Conservation (phyloP, 2,113 vertebrate genomes). For the Rattus norvegicus region DNA sequence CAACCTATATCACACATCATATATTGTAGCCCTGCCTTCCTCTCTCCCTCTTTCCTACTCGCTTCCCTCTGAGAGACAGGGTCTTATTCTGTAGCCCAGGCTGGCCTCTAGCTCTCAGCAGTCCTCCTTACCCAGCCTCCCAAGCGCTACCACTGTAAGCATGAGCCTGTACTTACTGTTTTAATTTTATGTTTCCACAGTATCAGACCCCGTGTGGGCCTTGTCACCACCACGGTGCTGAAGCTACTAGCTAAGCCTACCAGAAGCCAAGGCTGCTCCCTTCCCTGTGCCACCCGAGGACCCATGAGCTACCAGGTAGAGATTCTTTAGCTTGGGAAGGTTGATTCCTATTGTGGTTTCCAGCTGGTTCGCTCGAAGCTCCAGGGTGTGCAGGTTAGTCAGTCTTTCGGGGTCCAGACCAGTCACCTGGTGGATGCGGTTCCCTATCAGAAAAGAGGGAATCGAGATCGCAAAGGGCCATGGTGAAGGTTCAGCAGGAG, state of each 20-base stretch:
- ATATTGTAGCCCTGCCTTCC: background rate
- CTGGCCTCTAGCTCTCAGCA: background rate
- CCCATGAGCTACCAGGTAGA: slow-evolving; percentile 91
- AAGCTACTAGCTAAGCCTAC: background rate
- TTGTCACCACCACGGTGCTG: background rate
- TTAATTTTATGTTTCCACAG: background rate
- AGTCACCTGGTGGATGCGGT: slow-evolving; percentile 86
- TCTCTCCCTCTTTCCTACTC: background rate
- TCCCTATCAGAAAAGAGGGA: slow-evolving; percentile 85
- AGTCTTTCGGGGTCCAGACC: slow-evolving; percentile 86
- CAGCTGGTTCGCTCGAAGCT: slow-evolving; percentile 92
- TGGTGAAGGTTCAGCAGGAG: background rate
- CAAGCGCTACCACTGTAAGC: background rate
- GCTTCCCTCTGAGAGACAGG: background rate
- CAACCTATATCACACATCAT: background rate
- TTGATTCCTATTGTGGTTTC: slow-evolving; percentile 89
- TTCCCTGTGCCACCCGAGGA: background rate
- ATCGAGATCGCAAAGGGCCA: background rate
- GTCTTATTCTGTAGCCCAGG: background rate
- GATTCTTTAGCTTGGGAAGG: slow-evolving; percentile 90
- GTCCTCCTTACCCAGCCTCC: background rate
- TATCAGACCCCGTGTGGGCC: background rate
- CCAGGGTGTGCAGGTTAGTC: slow-evolving; percentile 90
- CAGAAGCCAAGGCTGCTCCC: slow-evolving; percentile 34
- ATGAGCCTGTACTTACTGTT: background rate